Evolutionary conservation across 2,113 vertebrate genomes (phyloP).

Genomic region (Eclectus roratus): DNA sequence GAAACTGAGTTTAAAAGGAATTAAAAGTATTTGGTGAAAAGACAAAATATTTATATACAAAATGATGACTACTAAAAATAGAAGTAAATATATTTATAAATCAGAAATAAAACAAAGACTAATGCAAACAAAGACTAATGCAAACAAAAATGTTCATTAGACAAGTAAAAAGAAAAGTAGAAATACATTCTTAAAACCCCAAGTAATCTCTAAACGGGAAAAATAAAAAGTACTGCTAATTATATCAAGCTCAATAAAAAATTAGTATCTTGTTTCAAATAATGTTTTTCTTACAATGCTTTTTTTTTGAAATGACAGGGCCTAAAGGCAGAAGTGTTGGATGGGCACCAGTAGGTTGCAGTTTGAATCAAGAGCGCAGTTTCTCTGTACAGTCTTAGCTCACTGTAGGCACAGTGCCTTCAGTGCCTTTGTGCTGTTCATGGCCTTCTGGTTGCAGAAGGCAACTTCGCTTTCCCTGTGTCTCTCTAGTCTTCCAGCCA

Average conservation of each 20-base stretch:
- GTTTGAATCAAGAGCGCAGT: background rate
- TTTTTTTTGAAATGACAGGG: background rate
- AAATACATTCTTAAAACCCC: background rate
- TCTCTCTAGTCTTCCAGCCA: background rate
- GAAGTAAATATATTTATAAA: background rate
- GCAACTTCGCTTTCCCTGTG: background rate
- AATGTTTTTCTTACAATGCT: background rate
- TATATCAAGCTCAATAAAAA: background rate
- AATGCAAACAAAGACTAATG: background rate
- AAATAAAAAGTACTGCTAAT: background rate
- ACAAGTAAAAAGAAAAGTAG: background rate
- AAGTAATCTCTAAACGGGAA: background rate
- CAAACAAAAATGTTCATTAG: background rate
- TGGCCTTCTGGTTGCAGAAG: background rate
- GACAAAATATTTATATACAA: background rate
- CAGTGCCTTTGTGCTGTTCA: background rate
- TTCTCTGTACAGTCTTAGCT: rapidly evolving
- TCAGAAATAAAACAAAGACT: background rate
- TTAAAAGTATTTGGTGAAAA: background rate
- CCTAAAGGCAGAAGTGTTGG: background rate
- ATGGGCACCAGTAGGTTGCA: background rate
- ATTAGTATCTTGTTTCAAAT: background rate
- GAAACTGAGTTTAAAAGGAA: background rate
- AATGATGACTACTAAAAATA: background rate
- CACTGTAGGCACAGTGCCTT: background rate